phyloP scores from a whole-genome alignment of 2,797 vertebrate genomes.

The Sebastolobus altivelis region DNA sequence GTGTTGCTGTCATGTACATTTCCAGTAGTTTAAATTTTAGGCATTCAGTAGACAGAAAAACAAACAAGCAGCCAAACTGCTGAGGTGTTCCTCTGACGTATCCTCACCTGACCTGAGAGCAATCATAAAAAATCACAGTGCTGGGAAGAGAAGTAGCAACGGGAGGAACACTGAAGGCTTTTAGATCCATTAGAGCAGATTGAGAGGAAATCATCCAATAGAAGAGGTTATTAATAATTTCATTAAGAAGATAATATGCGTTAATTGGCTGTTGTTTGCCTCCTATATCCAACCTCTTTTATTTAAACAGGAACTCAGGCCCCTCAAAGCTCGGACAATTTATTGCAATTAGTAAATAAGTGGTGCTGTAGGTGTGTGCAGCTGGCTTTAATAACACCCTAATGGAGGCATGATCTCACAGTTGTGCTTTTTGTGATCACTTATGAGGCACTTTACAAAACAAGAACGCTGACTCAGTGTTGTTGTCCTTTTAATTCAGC shows the following conservation, averaged over 20 bases:
- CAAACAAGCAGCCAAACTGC: not conserved
- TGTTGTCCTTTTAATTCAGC: not conserved
- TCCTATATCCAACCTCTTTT: not conserved
- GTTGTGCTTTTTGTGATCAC: conserved; percentile 6
- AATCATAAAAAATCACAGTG: not conserved
- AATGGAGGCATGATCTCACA: conserved; percentile 11
- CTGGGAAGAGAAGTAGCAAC: not conserved
- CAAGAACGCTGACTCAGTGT: not conserved
- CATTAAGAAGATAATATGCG: not conserved
- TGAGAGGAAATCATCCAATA: conserved; percentile 2
- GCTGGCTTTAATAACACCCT: conserved; percentile 4
- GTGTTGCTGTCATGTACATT: not conserved
- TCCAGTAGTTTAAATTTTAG: not conserved
- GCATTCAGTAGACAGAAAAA: not conserved
- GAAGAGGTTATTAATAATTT: not conserved
- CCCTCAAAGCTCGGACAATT: not conserved
- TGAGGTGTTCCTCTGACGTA: not conserved
- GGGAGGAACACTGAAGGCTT: not conserved
- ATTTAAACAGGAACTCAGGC: conserved; percentile 1
- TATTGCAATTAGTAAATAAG: conserved; percentile 4
- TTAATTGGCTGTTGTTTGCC: conserved; percentile 3
- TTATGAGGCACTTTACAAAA: not conserved
- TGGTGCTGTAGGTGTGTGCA: not conserved
- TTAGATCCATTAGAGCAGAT: conserved; percentile 4
- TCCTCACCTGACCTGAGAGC: not conserved